These are phyloP conservation scores for Orius laevigatus DNA, from an alignment of 1,140 invertebrate species.

Conservation along the genomic window DNA sequence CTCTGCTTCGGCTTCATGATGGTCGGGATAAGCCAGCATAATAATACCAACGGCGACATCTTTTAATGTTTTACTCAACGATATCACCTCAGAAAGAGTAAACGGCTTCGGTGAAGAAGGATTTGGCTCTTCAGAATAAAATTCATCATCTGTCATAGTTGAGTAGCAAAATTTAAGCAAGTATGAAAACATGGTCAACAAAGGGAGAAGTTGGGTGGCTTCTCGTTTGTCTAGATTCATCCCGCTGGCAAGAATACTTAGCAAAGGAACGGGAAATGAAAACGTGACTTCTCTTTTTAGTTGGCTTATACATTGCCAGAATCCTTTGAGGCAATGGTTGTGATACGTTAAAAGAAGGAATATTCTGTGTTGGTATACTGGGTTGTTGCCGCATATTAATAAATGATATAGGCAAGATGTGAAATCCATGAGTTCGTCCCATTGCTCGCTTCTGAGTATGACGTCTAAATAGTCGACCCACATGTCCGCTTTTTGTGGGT, in stretches of 20 bases:
- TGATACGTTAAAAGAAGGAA: constrained; percentile 1
- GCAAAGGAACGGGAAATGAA: constrained; percentile 42
- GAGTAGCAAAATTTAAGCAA: constrained; percentile 66
- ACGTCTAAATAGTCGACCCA: constrained; percentile 5
- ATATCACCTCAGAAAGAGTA: constrained; percentile 4
- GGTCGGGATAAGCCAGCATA: constrained; percentile 2
- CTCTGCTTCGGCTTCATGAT: not conserved
- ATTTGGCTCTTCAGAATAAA: constrained; percentile 30
- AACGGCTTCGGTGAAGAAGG: constrained; percentile 7
- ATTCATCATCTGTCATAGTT: constrained; percentile 78
- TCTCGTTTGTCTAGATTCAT: constrained; percentile 45
- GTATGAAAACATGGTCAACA: constrained; percentile 70
- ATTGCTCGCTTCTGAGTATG: constrained; percentile 6
- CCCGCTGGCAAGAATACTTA: constrained; percentile 53
- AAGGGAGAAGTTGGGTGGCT: constrained; percentile 53
- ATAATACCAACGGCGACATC: constrained; percentile 12
- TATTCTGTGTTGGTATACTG: constrained; percentile 2
- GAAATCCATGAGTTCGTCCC: not conserved
- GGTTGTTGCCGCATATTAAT: not conserved
- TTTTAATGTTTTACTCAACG: constrained; percentile 10
- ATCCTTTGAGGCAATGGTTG: constrained; percentile 36
- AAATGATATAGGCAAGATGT: constrained; percentile 13
- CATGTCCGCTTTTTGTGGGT: constrained; percentile 12
- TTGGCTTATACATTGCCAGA: constrained; percentile 50
- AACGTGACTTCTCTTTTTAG: constrained; percentile 40